Evolutionary conservation across 2,888 invertebrate species (phyloP).

Genomic region (Tetropium fuscum): DNA sequence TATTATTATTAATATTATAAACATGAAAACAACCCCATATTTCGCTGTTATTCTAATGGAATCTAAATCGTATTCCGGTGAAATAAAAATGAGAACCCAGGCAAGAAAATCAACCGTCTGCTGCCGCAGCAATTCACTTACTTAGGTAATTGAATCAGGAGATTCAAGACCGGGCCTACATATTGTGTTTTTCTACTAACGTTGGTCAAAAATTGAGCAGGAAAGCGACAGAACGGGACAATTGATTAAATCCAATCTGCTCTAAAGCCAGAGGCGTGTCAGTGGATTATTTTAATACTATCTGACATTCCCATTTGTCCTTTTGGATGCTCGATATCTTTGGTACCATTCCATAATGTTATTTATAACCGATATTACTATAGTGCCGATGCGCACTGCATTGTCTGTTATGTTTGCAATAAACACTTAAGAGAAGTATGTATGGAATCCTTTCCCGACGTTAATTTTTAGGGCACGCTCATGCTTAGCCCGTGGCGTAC

Average conservation of each 20-base stretch:
- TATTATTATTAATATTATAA: no score
- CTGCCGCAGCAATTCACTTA: slow-evolving; percentile 4
- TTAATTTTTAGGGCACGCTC: no score
- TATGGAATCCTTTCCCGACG: no score
- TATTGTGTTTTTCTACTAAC: slow-evolving; percentile 10
- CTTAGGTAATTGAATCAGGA: background rate
- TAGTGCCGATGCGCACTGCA: slow-evolving; percentile 23
- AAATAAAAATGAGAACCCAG: no score
- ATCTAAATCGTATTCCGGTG: no score
- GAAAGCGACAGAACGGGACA: slow-evolving; percentile 4
- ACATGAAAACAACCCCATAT: no score
- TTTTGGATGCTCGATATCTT: background rate
- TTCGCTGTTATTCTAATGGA: no score
- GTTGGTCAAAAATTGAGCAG: slow-evolving; percentile 15
- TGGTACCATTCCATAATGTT: background rate
- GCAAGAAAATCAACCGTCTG: slow-evolving; percentile 4
- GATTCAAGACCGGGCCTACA: background rate
- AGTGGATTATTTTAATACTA: background rate
- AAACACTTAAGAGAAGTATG: no score
- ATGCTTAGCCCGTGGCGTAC: slow-evolving; percentile 48
- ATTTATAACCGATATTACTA: background rate
- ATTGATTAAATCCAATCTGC: slow-evolving; percentile 7
- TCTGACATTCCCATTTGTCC: background rate
- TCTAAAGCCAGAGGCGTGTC: background rate
- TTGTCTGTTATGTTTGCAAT: no score